Base-by-base conservation (phyloP, 2,113 vertebrate genomes). In the Strigops habroptila region DNA sequence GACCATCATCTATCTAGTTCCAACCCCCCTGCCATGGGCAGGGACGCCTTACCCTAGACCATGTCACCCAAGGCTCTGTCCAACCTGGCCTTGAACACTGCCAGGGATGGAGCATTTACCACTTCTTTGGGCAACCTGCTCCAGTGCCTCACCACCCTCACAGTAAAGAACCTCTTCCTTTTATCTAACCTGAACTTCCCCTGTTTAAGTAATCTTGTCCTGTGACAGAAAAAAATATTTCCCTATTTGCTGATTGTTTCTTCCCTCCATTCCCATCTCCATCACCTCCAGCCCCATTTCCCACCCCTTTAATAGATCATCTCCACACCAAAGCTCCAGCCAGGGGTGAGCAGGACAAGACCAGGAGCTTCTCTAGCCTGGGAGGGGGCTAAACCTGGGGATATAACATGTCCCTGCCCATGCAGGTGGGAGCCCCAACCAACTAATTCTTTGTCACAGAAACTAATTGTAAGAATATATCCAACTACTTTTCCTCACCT, bases 331-430 rank as follows among this genome's bases (percentile, higher is more conserved):
- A 33, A n/a, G 67, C 31, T 64, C 37, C 57, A 69, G 37, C n/a
- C 25, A 43, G 22, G 18, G 30, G 37, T 8, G 12, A 86, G 64
- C 57, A 78, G 37, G 11, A 4, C 44, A 41, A 0, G 4, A 69
- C 39, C 48, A 69, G 43, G 25, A 89, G 43, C 43, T 60, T 33
- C 71, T 49, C 44, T 23, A 44, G 10, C 28, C 18, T 0, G 1
- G 7, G n/a, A 59, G 33, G 12, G 18, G 12, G 19, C 49, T 17
- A 48, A 69, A 35, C 39, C 10, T 18, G 14, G 1, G 12, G 1
- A 1, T 0, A 1, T 0, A 77, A 43, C 3, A 1, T 27, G 10
- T 23, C 69, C 83, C 51, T 51, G 46, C 5, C 35, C 1, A 1
- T 1, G n/a, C 12, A 49, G 27, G 5, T 15, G 31, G 19, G 46